Base-by-base conservation (phyloP, 2,888 invertebrate species). In the Drosophila hamatofila region DNA sequence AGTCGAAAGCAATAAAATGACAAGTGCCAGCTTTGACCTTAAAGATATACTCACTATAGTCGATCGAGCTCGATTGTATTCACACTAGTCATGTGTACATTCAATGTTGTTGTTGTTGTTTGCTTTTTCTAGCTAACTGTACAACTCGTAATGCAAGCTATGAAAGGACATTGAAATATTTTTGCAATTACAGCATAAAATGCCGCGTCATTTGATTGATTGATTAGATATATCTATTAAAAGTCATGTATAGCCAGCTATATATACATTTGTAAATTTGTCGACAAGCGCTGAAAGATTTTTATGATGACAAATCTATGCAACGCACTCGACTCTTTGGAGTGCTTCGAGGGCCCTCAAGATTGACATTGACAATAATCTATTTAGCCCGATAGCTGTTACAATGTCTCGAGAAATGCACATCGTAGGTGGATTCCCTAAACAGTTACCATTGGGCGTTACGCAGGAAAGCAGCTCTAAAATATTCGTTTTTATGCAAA, bases 121-220 rank as follows among this genome's bases (percentile, higher is more conserved):
- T 35, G 60, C 46, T 58, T 18, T 44, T 59, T 63, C 70, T 46
- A 70, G 59, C 70, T 86, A 86, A 84, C 83, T 83, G 84, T 83
- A 81, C 54, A 75, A 55, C 44, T 75, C 46, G 44, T 44, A 65
- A 49, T 69, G 61, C 18, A 54, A 51, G 58, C 48, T 21, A 18
- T 58, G 72, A 72, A 84, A 88, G 88, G 86, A 88, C 86, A 88
- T 86, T 86, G 86, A 86, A 86, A 88, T 88, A 75, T 71, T 86
- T 88, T 55, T 44, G 78, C 77, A 77, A 68, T 83, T 79, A 68
- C 70, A 61, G 30, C 72, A 81, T 67, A 57, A 75, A 63, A 25
- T 41, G 72, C 60, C 46, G 23, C 52, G 87, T 82, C 84, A 88
- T 80, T 63, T 61, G 76, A 58, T 78, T 86, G 85, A 81, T 86